Evolutionary conservation across 2,888 invertebrate species (phyloP), one percentile per base, ranked within the genome.

Genomic region (Pycnomerus fuliginosus): DNA sequence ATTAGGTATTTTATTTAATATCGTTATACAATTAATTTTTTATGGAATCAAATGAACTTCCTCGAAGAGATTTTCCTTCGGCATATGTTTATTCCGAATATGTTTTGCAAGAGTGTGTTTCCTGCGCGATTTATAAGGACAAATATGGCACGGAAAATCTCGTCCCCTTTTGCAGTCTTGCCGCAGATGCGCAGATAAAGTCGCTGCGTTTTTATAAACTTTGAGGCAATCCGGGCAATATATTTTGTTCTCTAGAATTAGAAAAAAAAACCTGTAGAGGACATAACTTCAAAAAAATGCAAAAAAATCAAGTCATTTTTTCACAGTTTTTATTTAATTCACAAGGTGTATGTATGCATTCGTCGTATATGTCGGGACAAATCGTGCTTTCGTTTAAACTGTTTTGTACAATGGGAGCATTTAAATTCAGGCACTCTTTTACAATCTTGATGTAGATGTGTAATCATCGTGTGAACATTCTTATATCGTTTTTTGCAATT

Each of bases 101-200:
- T 20, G 20, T 20, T 5, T 4, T 8, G 4, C 8, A 8, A 20
- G 20, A 8, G 4, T 20, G 20, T 20, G 20, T 8, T 20, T 20
- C 5, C 20, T 20, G 16, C 46, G 27, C 5, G 33, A 39, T 23
- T 78, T 76, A 68, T 80, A 80, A 53, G 77, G 75, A 67, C 83
- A 83, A 67, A 80, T 75, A 44, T 76, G 76, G 64, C 84, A 84
- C 65, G 79, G 77, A 72, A 80, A 81, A 61, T 78, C 76, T 14
- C 82, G 82, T 52, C 76, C 76, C 25, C 59, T 62, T 20, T 62
- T 22, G 14, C 43, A 43, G 11, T 43, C 43, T 22, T 36, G 36
- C 2, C 36, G 30, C 13, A 30, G 25, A 20, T 43, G 43, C 10
- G 27, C 36, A n/a, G 31, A 30, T 17, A 43, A 30, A 4, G 43